Conservation (phyloP, 1,140 invertebrate species). For the Phortica variegata region DNA sequence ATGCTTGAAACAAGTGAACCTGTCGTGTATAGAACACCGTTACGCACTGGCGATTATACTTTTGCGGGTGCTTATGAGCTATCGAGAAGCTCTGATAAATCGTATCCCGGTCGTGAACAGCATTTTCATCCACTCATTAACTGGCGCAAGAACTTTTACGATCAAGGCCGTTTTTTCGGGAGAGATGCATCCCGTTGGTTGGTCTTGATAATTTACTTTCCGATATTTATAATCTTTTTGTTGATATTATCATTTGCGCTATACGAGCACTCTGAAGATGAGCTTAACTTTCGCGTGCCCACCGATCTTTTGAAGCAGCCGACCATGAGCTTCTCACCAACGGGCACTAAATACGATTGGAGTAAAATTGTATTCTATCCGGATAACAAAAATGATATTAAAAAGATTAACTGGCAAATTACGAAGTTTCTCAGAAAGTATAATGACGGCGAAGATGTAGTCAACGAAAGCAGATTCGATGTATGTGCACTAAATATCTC, state of each 20-base stretch:
- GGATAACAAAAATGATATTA: not conserved
- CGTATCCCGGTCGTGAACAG: slow-evolving; percentile 18
- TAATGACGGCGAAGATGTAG: not conserved
- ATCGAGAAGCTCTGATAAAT: not conserved
- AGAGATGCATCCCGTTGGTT: no score
- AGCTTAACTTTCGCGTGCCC: not conserved
- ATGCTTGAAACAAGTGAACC: no score
- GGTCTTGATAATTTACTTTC: slow-evolving; percentile 3
- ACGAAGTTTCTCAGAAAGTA: slow-evolving; percentile 9
- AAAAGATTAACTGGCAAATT: not conserved
- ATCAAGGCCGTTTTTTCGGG: no score
- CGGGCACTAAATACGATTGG: not conserved
- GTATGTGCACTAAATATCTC: slow-evolving; percentile 9
- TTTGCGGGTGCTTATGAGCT: not conserved
- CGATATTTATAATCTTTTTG: slow-evolving; percentile 4
- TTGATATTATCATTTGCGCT: slow-evolving; percentile 4
- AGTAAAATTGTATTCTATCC: slow-evolving; percentile 14
- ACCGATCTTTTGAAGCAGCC: slow-evolving; percentile 6
- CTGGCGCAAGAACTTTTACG: slow-evolving; percentile 10
- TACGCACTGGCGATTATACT: not conserved
- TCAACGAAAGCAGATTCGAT: slow-evolving; percentile 12
- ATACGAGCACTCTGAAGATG: slow-evolving; percentile 7
- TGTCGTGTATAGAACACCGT: no score
- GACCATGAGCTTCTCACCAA: slow-evolving; percentile 8
- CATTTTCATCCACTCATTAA: slow-evolving; percentile 18